Percentiles rank a stretch among this genome's conserved stretches.
Conservation (phyloP, 2,888 invertebrate genomes). For the Phyto melanocephala region DNA sequence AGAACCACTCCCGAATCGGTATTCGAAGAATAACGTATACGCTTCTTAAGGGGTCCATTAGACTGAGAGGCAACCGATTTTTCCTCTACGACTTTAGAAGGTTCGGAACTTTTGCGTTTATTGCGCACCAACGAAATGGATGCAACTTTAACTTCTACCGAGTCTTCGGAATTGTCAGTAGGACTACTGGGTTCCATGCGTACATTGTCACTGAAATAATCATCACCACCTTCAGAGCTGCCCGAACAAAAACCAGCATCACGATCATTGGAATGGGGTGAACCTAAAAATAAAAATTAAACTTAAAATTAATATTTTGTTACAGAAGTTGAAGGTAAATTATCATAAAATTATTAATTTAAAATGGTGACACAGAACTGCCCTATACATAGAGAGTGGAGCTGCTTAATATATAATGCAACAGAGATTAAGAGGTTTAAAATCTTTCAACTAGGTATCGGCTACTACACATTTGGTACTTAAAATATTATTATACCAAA, state of each 20-base stretch:
- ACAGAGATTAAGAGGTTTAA: too few species aligned
- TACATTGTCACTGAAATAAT: constrained; percentile 81
- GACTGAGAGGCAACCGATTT: constrained; percentile 66
- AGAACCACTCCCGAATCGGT: constrained; percentile 72
- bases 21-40: constrained; percentile 81
- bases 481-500: too few species aligned
- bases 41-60: constrained; percentile 85
- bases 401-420: too few species aligned
- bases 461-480: too few species aligned
- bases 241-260: constrained; percentile 88
- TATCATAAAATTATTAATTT: neutral
- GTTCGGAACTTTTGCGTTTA: constrained; percentile 85
- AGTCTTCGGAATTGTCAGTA: constrained; percentile 83
- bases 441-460: too few species aligned
- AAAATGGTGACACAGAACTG: too few species aligned
- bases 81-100: constrained; percentile 82
- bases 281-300: constrained; percentile 70
- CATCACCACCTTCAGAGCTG: constrained; percentile 81
- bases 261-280: constrained; percentile 77
- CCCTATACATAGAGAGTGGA: too few species aligned
- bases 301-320: neutral
- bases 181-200: constrained; percentile 81
- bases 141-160: constrained; percentile 83
- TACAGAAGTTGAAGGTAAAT: neutral
- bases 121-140: constrained; percentile 81